Percentiles rank a stretch among this genome's conserved stretches.
phyloP scores from a whole-genome alignment of 1,140 invertebrate genomes.

The Psilanteris sp. region DNA sequence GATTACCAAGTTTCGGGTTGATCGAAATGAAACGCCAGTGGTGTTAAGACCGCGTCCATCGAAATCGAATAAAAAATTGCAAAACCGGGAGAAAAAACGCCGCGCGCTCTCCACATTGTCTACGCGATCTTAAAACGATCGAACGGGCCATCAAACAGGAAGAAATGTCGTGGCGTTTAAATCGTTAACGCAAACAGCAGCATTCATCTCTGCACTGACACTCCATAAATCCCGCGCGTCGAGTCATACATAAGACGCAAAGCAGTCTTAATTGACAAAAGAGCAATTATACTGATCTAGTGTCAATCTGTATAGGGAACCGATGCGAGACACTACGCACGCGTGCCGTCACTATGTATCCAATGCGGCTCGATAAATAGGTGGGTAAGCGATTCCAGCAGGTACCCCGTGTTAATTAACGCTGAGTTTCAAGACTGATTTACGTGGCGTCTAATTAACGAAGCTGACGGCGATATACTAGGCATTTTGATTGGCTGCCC shows the following conservation, averaged over 20 bases:
- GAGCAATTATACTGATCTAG: slow-evolving; percentile 57
- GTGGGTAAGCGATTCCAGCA: slow-evolving; percentile 76
- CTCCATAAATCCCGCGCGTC: slow-evolving; percentile 25
- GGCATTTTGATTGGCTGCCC: slow-evolving; percentile 78
- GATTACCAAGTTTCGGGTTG: no score
- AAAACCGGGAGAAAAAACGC: no score
- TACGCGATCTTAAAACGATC: no score
- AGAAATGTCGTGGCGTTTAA: no score
- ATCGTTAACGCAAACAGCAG: slow-evolving; percentile 8
- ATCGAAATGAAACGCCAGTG: no score
- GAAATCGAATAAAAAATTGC: no score
- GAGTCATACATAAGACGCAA: slow-evolving; percentile 46
- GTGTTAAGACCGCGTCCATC: no score
- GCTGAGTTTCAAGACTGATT: slow-evolving; percentile 80
- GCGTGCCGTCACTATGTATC: slow-evolving; percentile 70
- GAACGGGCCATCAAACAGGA: no score
- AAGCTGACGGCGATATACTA: slow-evolving; percentile 78
- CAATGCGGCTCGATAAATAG: slow-evolving; percentile 77
- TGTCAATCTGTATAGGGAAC: slow-evolving; percentile 57
- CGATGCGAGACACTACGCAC: slow-evolving; percentile 65
- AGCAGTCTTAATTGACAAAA: slow-evolving; percentile 56
- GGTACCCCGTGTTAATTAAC: slow-evolving; percentile 79
- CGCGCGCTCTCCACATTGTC: no score
- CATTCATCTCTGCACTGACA: slow-evolving; percentile 27
- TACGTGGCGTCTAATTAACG: slow-evolving; percentile 80